Base-by-base conservation (phyloP, 2,888 invertebrate genomes). In the Drosophila picticornis region DNA sequence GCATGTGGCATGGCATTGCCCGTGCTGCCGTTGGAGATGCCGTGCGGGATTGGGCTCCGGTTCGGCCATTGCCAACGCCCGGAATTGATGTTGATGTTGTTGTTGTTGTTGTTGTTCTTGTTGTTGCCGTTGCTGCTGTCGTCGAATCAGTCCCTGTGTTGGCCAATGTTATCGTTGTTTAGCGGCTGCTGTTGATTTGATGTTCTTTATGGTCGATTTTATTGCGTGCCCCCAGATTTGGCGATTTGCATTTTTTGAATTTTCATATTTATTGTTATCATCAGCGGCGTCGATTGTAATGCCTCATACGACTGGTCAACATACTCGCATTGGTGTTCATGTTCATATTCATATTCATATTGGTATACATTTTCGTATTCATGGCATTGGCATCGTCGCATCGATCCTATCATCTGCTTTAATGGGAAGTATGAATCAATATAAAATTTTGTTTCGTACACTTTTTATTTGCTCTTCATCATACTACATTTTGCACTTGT, bases 131-230 rank as follows among this genome's bases (percentile, higher is more conserved):
- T 75, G 62, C 46, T 73, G 59, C 52, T 74, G 72, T 71, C 59
- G 71, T 62, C 53, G 60, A 22, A 38, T 67, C 51, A 40, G 25
- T 31, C 32, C 52, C 32, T 50, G 67, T 73, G 38, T 66, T 58
- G 66, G 75, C 66, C 51, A 75, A 70, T 72, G 73, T 63, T 77
- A 73, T 76, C 74, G 76, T 62, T 80, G 72, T 64, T 65, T 75
- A 75, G 74, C 75, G 74, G 69, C 72, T 68, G 79, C 56, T 74
- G 77, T 74, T 72, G 75, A 81, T 84, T 81, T 85, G 77, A 81
- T 81, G 76, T 82, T 75, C 84, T 84, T 84, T 82, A 84, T 84
- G 75, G 76, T 62, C 73, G 69, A 66, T 84, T 84, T 84, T 84
- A 84, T 84, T 80, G 82, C 71, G 69, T 77, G 38, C 72, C 67